Evolutionary conservation across 2,113 vertebrate species (phyloP), one percentile per base, ranked within the genome.

Genomic region (Corythornis vintsioides): DNA sequence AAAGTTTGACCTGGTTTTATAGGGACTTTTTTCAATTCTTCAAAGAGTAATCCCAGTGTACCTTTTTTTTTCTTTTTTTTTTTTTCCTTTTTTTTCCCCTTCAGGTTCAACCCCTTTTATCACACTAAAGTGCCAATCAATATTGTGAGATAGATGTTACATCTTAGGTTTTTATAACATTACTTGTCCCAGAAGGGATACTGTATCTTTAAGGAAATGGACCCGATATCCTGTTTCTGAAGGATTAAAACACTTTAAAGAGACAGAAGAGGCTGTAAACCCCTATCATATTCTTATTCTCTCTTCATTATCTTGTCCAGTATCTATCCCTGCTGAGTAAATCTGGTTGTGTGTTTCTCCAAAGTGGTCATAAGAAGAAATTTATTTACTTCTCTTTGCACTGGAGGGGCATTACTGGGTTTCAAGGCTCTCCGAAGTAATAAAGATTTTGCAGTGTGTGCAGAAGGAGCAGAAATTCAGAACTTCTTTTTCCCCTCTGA

Each of bases 231-330:
- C 98, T 97, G 97, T 97, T 98, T 98, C 97, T 96, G 97, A 98
- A 98, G 98, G 97, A 98, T 98, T 98, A 98, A 98, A 98, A 98
- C 97, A 97, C 98, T 98, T 98, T 98, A 98, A 98, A 98, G 98
- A 98, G 98, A 98, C 98, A 98, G 97, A 98, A 97, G 98, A 98
- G 97, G 97, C 98, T 97, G 98, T 98, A 98, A 98, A 98, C 97
- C 97, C 98, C 97, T 96, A 98, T 98, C 98, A 98, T 98, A 98
- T 98, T 98, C 98, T 98, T 98, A 98, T 97, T 98, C 97, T 98
- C 98, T 98, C 98, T 98, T 98, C 98, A 98, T 98, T 98, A 98
- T 98, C 98, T 98, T 98, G 98, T 98, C 98, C 98, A 97, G 97
- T 98, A 98, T 98, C 97, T 98, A 98, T 98, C 98, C 98, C 98